A percentile compares a stretch with the other conserved stretches of the same genome.
Conservation (phyloP, 2,888 invertebrate species). For the Limnephilus rhombicus region DNA sequence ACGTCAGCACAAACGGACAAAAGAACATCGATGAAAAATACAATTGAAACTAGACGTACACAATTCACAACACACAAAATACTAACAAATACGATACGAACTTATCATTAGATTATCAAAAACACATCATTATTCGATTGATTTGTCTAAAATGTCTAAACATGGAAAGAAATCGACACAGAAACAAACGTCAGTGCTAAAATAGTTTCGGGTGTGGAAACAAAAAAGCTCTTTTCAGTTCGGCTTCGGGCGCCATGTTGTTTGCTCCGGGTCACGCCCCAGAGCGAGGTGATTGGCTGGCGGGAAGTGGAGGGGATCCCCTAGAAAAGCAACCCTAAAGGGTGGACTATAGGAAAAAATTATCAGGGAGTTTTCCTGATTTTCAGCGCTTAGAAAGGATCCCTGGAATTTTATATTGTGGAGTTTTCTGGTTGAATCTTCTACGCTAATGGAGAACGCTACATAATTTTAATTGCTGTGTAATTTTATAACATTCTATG, state of each 20-base stretch:
- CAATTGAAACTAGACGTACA: background rate
- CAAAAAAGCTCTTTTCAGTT: constrained; percentile 61
- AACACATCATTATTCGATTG: background rate
- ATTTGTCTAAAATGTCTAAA: background rate
- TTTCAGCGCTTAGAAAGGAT: constrained; percentile 42
- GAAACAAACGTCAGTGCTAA: constrained; percentile 64
- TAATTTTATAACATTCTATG: too few species aligned
- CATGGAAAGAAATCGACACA: constrained; percentile 49
- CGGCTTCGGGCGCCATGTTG: constrained; percentile 75
- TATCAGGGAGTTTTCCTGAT: constrained; percentile 49
- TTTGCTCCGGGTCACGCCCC: constrained; percentile 72
- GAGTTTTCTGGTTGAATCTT: background rate
- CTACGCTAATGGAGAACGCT: background rate
- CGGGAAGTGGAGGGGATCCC: constrained; percentile 49
- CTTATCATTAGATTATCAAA: background rate
- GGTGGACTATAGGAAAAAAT: constrained; percentile 59
- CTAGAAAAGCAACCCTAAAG: constrained; percentile 17
- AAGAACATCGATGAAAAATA: background rate
- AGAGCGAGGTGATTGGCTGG: constrained; percentile 71
- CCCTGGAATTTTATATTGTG: background rate
- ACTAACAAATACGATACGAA: background rate
- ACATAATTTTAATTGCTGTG: too few species aligned
- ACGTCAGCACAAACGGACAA: background rate
- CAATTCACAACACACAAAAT: background rate
- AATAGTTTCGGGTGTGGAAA: constrained; percentile 63